A percentile compares a stretch with the other conserved stretches of the same genome.
Evolutionary conservation across 2,888 invertebrate species (phyloP).

Genomic region (Ecdyonurus torrentis): DNA sequence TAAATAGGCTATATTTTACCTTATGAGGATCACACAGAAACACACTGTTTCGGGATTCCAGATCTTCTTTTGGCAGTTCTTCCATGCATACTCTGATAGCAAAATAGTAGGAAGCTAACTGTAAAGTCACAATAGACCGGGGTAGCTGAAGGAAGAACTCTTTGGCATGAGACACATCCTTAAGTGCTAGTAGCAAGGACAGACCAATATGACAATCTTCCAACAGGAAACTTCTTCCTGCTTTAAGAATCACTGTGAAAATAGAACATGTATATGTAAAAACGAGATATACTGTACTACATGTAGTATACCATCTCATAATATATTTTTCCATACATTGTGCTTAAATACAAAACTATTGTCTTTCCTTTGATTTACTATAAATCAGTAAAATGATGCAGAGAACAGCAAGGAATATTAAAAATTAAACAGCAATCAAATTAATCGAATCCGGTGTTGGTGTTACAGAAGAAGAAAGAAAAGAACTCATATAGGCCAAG

Average conservation of each 20-base stretch:
- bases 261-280: conserved; percentile 4
- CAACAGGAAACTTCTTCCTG: conserved; percentile 28
- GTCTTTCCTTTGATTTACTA: too few relatives aligned
- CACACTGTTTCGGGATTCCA: conserved; percentile 8
- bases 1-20: conserved; percentile 9
- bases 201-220: conserved; percentile 34
- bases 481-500: too few relatives aligned
- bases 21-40: conserved; percentile 13
- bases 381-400: too few relatives aligned
- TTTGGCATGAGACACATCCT: conserved; percentile 22
- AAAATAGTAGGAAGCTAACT: conserved; percentile 26
- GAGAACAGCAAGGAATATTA: too few relatives aligned
- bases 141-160: conserved; percentile 23
- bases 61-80: conserved; percentile 4
- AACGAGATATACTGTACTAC: conserved; percentile 7
- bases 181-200: conserved; percentile 31
- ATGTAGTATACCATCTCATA: background rate
- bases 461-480: too few relatives aligned
- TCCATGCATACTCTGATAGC: conserved; percentile 19
- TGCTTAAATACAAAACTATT: background rate
- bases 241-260: conserved; percentile 29
- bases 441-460: too few relatives aligned
- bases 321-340: conserved; percentile 1
- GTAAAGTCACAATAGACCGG: conserved; percentile 24
- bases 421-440: too few relatives aligned